Percentiles rank a stretch among this genome's conserved stretches.
Evolutionary conservation across 2,113 vertebrate genomes (phyloP).

Genomic region (Nerophis ophidion): DNA sequence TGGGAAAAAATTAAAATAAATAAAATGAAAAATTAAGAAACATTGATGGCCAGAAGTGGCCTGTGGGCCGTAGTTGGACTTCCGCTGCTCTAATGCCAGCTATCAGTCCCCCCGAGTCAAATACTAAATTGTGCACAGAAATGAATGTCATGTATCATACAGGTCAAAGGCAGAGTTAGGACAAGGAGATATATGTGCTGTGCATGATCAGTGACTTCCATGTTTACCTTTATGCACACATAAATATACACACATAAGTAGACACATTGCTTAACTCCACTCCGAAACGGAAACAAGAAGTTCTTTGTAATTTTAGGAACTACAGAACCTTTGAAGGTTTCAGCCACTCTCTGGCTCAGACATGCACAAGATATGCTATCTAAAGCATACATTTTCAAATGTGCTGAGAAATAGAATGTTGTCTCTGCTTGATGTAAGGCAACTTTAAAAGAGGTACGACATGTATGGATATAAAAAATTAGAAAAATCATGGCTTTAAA

Average conservation of each 20-base stretch:
- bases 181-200: constrained; percentile 1
- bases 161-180: constrained; percentile 6
- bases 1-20: too few relatives aligned
- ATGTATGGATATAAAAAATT: not conserved
- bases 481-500: not conserved
- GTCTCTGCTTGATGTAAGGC: not conserved
- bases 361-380: not conserved
- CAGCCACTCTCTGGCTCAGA: not conserved
- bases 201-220: not conserved
- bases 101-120: constrained; percentile 5
- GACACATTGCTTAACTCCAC: not conserved
- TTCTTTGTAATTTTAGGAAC: not conserved
- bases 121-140: constrained; percentile 25
- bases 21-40: too few relatives aligned
- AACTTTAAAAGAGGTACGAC: not conserved
- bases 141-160: constrained; percentile 17
- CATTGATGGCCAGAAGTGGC: too few relatives aligned
- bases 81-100: constrained; percentile 13
- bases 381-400: not conserved
- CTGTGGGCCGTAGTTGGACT: too few relatives aligned
- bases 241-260: not conserved
- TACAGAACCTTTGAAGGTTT: constrained; percentile 1
- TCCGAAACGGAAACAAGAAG: not conserved
- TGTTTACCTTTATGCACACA: not conserved
- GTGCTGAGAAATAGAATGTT: not conserved